Conservation (phyloP, 2,888 invertebrate species). For the Cylindroiulus punctatus region DNA sequence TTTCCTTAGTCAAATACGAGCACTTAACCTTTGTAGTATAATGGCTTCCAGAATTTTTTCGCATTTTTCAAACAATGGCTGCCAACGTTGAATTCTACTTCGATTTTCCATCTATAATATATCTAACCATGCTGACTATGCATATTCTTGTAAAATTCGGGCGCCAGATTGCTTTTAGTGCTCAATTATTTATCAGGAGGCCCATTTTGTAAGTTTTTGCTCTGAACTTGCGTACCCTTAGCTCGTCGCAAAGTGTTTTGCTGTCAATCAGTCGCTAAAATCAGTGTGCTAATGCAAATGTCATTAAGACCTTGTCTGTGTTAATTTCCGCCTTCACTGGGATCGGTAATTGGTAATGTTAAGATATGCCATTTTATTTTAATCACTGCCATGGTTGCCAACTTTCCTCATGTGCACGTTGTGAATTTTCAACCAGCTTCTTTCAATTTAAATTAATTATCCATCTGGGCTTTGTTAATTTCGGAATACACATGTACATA, state of each 20-base stretch:
- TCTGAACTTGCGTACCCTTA: background rate
- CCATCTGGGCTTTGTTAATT: background rate
- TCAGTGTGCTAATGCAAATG: background rate
- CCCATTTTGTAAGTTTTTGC: background rate
- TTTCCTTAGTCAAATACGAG: background rate
- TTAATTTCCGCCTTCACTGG: background rate
- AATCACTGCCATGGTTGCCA: background rate
- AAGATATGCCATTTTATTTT: background rate
- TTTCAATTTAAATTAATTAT: slow-evolving; percentile 12
- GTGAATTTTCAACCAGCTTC: background rate
- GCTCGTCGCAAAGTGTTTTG: background rate
- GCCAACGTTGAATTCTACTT: background rate
- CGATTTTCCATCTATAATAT: background rate
- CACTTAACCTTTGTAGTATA: background rate
- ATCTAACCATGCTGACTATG: slow-evolving; percentile 36
- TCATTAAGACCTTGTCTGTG: slow-evolving; percentile 7
- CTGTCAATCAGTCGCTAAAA: slow-evolving; percentile 36
- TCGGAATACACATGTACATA: background rate
- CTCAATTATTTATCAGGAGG: background rate
- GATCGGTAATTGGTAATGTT: slow-evolving; percentile 1
- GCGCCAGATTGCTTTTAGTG: background rate
- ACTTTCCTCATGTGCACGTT: background rate
- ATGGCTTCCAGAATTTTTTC: background rate
- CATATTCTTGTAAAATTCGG: background rate
- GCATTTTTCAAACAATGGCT: background rate